Evolutionary conservation across 2,888 invertebrate genomes (phyloP).

Genomic region (Tribolium freemani): DNA sequence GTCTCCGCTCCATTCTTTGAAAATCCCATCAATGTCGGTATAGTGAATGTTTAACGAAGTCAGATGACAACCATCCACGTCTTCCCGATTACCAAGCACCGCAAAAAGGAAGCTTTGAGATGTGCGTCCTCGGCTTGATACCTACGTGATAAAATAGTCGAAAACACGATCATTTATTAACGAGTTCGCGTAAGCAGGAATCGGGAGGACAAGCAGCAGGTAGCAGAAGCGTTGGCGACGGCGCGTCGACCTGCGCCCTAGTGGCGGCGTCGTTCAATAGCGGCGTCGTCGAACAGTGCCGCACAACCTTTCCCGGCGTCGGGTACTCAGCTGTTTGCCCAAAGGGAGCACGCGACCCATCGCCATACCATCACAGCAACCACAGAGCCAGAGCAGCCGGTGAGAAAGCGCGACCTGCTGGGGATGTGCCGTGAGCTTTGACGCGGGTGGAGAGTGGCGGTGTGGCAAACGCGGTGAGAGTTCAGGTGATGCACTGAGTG

Average conservation of each 20-base stretch:
- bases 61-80: not conserved
- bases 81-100: not conserved
- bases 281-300: slow-evolving; percentile 66
- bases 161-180: slow-evolving; percentile 63
- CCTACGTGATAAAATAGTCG: slow-evolving; percentile 45
- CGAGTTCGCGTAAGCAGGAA: slow-evolving; percentile 57
- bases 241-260: slow-evolving; percentile 65
- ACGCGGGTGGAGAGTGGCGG: slow-evolving; percentile 48
- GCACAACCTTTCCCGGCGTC: slow-evolving; percentile 67
- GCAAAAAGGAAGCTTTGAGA: not conserved
- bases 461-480: slow-evolving; percentile 33
- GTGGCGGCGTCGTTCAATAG: slow-evolving; percentile 67
- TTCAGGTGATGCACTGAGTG: slow-evolving; percentile 61
- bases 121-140: not conserved
- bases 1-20: not conserved
- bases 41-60: not conserved
- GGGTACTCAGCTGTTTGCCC: slow-evolving; percentile 64
- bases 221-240: slow-evolving; percentile 63
- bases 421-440: slow-evolving; percentile 30
- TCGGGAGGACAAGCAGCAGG: slow-evolving; percentile 63
- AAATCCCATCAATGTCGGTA: not conserved
- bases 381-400: not conserved
- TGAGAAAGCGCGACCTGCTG: not conserved
- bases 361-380: slow-evolving; percentile 12
- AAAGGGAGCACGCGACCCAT: slow-evolving; percentile 54